These are phyloP conservation scores for Trissolcus brochymenae DNA, from an alignment of 2,888 invertebrate genomes.

Conservation along the genomic window DNA sequence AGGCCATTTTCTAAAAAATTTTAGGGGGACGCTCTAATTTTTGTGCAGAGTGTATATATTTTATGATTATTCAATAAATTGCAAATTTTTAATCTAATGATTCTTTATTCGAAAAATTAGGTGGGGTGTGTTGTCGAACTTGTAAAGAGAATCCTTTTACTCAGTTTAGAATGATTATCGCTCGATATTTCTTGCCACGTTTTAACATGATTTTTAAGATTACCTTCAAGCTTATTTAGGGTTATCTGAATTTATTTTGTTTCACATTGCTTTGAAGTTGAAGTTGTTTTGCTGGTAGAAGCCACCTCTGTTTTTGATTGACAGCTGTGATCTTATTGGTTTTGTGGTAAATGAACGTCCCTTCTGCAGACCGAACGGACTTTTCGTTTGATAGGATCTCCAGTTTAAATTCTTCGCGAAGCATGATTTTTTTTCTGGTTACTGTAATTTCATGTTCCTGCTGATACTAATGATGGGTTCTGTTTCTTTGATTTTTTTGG, in stretches of 20 bases:
- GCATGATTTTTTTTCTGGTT: slow-evolving; percentile 2
- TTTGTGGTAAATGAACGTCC: neutral
- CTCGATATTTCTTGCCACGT: neutral
- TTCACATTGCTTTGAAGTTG: neutral
- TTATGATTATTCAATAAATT: too few relatives aligned
- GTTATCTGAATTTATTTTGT: neutral
- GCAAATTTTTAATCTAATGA: too few relatives aligned
- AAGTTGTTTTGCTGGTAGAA: neutral
- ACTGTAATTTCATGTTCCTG: neutral
- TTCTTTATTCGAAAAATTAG: too few relatives aligned
- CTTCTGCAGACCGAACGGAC: slow-evolving; percentile 3
- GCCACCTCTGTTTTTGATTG: slow-evolving; percentile 1
- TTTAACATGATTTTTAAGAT: neutral
- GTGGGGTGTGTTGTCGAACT: too few relatives aligned
- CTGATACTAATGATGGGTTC: neutral
- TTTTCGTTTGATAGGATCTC: slow-evolving; percentile 6
- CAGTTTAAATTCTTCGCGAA: slow-evolving; percentile 4
- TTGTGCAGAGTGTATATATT: too few relatives aligned
- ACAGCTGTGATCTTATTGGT: neutral
- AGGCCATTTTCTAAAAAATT: too few relatives aligned
- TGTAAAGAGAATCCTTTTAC: too few relatives aligned
- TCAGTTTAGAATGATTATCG: neutral
- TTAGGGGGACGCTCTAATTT: too few relatives aligned
- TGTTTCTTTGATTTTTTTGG: neutral
- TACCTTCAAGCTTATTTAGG: neutral